phyloP scores from a whole-genome alignment of 92 coral and sea anemone species.

The Porites rus region DNA sequence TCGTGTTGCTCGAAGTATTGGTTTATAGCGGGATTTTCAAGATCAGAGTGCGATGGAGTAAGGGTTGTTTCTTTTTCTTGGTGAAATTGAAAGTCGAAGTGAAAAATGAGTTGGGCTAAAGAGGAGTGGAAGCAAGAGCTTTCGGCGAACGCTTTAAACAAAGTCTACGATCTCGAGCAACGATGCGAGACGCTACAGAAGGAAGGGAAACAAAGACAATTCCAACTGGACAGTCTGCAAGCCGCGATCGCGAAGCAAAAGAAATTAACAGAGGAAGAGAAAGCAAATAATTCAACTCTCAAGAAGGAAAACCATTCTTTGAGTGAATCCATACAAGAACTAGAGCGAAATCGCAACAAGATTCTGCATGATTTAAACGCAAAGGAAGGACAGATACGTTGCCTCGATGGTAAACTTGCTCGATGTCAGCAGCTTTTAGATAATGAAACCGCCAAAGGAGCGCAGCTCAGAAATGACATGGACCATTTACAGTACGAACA shows the following conservation, averaged over 20 bases:
- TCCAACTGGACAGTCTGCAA: slow-evolving; percentile 83
- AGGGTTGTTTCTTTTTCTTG: background rate
- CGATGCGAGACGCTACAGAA: slow-evolving; percentile 82
- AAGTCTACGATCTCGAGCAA: slow-evolving; percentile 81
- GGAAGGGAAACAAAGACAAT: slow-evolving; percentile 89
- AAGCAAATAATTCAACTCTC: slow-evolving; percentile 47
- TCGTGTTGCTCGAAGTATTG: background rate
- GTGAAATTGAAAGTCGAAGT: background rate
- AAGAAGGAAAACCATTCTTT: slow-evolving; percentile 81
- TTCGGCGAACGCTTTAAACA: slow-evolving; percentile 73
- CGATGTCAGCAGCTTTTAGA: slow-evolving; percentile 79
- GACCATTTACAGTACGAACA: slow-evolving; percentile 72
- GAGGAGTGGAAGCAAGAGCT: slow-evolving; percentile 96
- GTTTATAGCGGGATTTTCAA: slow-evolving; percentile 35
- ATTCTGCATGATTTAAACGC: slow-evolving; percentile 75
- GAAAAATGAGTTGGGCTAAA: slow-evolving; percentile 94
- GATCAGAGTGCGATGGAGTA: background rate
- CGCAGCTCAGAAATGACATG: slow-evolving; percentile 72
- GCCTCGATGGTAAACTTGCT: slow-evolving; percentile 80
- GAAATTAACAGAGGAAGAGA: slow-evolving; percentile 82
- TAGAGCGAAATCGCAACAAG: slow-evolving; percentile 80
- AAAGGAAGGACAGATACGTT: slow-evolving; percentile 80
- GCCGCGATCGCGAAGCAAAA: slow-evolving; percentile 90
- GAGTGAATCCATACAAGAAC: slow-evolving; percentile 79
- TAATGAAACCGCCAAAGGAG: slow-evolving; percentile 54